A percentile compares a stretch with the other conserved stretches of the same genome.
Conservation (phyloP, 2,888 invertebrate species). For the Ctena decussata region DNA sequence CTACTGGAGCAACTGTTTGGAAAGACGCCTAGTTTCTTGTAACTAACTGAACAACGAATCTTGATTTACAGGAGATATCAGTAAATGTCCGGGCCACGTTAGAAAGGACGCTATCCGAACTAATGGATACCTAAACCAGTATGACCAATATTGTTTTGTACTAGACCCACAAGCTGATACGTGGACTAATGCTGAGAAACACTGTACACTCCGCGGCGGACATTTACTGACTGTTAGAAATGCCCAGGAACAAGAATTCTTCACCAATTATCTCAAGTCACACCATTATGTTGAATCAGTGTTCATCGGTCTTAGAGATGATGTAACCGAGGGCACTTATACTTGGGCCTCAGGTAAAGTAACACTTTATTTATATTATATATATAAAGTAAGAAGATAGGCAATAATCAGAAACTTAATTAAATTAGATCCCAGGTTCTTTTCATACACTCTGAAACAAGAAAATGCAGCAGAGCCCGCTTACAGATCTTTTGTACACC, state of each 20-base stretch:
- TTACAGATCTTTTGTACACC: too few relatives aligned
- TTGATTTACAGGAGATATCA: slow-evolving; percentile 29
- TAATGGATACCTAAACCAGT: slow-evolving; percentile 51
- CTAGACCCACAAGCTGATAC: slow-evolving; percentile 39
- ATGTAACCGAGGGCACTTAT: slow-evolving; percentile 38
- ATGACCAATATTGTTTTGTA: slow-evolving; percentile 55
- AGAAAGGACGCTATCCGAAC: slow-evolving; percentile 27
- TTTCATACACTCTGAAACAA: too few relatives aligned
- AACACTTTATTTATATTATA: too few relatives aligned
- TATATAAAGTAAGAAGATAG: too few relatives aligned
- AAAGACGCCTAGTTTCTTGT: too few relatives aligned
- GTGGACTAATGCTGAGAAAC: slow-evolving; percentile 52
- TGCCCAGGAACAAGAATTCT: slow-evolving; percentile 47
- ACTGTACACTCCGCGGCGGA: slow-evolving; percentile 37
- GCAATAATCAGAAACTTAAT: too few relatives aligned
- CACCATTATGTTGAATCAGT: slow-evolving; percentile 34
- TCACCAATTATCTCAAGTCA: slow-evolving; percentile 26
- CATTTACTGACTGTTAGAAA: slow-evolving; percentile 39
- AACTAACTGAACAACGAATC: too few relatives aligned
- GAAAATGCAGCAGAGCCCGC: too few relatives aligned
- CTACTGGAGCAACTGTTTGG: too few relatives aligned
- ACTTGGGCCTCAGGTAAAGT: slow-evolving; percentile 55
- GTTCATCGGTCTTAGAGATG: slow-evolving; percentile 54
- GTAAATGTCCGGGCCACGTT: slow-evolving; percentile 45
- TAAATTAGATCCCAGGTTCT: too few relatives aligned